Evolutionary conservation across 2,113 vertebrate species (phyloP).

Genomic region (Phoenicopterus ruber): DNA sequence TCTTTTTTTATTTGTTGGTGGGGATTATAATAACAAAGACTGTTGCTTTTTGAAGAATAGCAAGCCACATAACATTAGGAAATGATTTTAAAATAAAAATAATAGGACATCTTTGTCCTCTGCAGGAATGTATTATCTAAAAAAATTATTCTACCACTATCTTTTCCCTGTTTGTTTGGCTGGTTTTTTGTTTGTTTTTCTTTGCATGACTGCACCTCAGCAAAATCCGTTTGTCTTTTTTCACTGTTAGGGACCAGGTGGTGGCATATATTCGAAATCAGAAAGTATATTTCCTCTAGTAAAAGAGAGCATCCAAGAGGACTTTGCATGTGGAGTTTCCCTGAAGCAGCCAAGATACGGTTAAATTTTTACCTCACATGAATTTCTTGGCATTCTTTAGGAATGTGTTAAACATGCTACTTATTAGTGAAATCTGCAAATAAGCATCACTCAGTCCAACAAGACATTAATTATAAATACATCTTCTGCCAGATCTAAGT

Average conservation of each 20-base stretch:
- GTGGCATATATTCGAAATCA: not conserved
- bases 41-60: not conserved
- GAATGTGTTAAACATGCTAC: not conserved
- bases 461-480: conserved; percentile 43
- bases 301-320: not conserved
- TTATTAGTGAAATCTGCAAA: not conserved
- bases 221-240: not conserved
- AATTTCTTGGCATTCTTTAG: not conserved
- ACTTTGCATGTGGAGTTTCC: not conserved
- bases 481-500: conserved; percentile 4
- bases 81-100: not conserved
- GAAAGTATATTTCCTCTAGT: not conserved
- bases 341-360: not conserved
- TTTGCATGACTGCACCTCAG: not conserved
- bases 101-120: not conserved
- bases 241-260: not conserved
- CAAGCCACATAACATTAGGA: not conserved
- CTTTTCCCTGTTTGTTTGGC: not conserved
- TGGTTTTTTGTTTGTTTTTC: not conserved
- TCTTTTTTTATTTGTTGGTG: not conserved
- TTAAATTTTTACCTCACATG: not conserved
- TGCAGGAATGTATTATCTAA: not conserved
- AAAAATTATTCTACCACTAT: not conserved
- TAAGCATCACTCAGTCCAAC: not conserved
- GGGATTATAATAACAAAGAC: not conserved